A percentile compares a stretch with the other conserved stretches of the same genome.
These are phyloP conservation scores for Myoxocephalus aenaeus DNA, from an alignment of 2,797 vertebrate genomes.

Conservation along the genomic window DNA sequence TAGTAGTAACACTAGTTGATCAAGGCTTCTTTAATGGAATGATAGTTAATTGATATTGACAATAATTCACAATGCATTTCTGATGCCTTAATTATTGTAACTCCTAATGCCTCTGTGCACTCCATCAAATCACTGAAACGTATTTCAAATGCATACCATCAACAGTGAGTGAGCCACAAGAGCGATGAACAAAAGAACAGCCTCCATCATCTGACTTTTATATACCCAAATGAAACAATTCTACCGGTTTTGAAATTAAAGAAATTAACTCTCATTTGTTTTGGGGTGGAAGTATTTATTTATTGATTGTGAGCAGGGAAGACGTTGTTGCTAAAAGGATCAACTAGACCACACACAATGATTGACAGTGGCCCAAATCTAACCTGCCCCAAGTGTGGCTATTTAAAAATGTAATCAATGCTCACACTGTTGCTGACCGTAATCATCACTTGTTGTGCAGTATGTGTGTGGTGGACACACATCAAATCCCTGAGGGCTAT, in stretches of 20 bases:
- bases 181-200: background rate
- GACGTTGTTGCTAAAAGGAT: constrained; percentile 15
- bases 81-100: background rate
- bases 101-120: background rate
- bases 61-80: background rate
- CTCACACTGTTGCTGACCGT: constrained; percentile 27
- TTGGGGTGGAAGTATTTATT: background rate
- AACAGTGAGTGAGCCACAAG: background rate
- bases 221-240: background rate
- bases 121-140: background rate
- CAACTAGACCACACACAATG: constrained; percentile 41
- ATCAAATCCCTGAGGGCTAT: constrained; percentile 31
- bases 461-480: constrained; percentile 41
- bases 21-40: background rate
- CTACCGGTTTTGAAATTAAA: background rate
- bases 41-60: background rate
- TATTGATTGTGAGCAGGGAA: background rate
- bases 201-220: background rate
- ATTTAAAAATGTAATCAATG: constrained; percentile 15
- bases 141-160: background rate
- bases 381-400: background rate
- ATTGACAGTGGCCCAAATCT: constrained; percentile 32
- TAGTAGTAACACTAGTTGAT: background rate
- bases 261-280: background rate
- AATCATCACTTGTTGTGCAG: constrained; percentile 32